These are phyloP conservation scores for Lasioglossum baleicum DNA, from an alignment of 1,140 invertebrate genomes.

Conservation along the genomic window DNA sequence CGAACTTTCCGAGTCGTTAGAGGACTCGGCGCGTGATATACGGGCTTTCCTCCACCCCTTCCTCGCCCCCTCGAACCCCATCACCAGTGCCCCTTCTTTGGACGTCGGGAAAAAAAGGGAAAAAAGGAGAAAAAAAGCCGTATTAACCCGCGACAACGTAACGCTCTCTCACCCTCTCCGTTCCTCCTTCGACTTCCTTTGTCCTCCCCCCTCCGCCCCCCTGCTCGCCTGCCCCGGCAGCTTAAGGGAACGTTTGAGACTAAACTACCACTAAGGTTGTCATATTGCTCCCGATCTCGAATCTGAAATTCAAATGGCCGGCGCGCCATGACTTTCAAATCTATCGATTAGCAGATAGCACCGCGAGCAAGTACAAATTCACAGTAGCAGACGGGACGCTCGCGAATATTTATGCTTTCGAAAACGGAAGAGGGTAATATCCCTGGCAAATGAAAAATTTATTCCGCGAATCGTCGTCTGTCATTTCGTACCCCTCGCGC, in stretches of 20 bases:
- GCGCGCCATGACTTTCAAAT: conserved; percentile 64
- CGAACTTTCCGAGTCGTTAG: conserved; percentile 55
- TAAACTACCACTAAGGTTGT: conserved; percentile 58
- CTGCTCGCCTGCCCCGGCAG: no score
- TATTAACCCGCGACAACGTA: conserved; percentile 49
- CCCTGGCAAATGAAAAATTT: conserved; percentile 39
- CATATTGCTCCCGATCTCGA: conserved; percentile 62
- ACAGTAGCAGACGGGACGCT: conserved; percentile 29
- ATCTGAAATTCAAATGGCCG: conserved; percentile 64
- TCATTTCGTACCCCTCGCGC: conserved; percentile 15
- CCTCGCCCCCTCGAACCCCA: no score
- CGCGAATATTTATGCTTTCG: conserved; percentile 56
- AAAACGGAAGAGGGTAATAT: conserved; percentile 34
- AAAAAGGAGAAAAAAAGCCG: conserved; percentile 41
- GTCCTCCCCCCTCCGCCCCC: no score
- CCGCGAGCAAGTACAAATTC: conserved; percentile 57
- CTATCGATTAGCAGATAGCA: conserved; percentile 61
- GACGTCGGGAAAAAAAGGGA: no score
- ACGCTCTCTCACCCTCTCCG: neutral
- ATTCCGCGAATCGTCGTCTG: conserved; percentile 12
- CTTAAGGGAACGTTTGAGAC: conserved; percentile 44
- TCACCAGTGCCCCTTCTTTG: no score
- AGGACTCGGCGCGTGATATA: no score
- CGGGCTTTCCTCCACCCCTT: no score
- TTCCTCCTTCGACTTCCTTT: no score